These are phyloP conservation scores for Leucoraja erinaceus DNA, from an alignment of 2,113 vertebrate species.

Conservation along the genomic window DNA sequence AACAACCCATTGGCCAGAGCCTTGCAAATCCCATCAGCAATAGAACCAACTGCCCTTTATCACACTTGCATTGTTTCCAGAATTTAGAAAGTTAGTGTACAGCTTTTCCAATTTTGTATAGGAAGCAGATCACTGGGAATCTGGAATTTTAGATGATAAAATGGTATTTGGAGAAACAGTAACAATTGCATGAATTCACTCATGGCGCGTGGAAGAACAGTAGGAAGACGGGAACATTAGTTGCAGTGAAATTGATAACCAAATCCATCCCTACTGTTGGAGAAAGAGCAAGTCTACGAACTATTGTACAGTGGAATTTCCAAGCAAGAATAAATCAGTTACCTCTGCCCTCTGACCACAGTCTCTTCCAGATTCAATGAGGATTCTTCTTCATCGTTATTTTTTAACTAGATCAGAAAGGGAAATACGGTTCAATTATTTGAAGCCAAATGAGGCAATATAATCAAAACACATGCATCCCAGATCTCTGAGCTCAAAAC, in stretches of 20 bases:
- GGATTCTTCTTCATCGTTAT: conserved; percentile 86
- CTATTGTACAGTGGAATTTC: neutral
- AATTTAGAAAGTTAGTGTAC: neutral
- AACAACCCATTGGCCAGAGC: no score
- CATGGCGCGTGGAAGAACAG: neutral
- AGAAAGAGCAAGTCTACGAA: neutral
- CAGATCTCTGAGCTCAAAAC: neutral
- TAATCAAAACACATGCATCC: no score
- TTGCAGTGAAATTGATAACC: neutral
- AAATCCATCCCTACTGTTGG: neutral
- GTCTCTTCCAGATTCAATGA: conserved; percentile 74
- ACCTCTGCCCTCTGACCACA: conserved; percentile 76
- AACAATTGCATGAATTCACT: neutral
- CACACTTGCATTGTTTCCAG: neutral
- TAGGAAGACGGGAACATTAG: neutral
- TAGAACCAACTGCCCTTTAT: neutral
- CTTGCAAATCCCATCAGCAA: neutral
- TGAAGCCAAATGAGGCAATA: neutral
- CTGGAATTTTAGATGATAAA: neutral
- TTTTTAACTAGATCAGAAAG: conserved; percentile 68
- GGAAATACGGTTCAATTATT: conserved; percentile 1
- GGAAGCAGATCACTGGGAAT: neutral
- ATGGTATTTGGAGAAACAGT: neutral
- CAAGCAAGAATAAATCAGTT: conserved; percentile 41
- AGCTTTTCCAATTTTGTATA: neutral